These are phyloP conservation scores for Pithys albifrons DNA, from an alignment of 2,113 vertebrate genomes.

Conservation along the genomic window DNA sequence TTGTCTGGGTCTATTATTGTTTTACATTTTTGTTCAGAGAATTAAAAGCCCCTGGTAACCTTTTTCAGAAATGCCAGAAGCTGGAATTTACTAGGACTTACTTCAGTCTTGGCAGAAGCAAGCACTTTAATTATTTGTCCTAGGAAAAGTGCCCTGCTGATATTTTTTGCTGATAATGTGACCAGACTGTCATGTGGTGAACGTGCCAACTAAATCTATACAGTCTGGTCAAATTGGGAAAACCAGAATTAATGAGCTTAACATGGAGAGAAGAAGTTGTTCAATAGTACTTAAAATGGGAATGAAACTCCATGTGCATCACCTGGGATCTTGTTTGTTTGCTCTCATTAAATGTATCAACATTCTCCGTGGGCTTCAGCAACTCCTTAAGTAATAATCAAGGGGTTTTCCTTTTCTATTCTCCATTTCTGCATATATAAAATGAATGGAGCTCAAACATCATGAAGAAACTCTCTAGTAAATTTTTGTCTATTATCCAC, in stretches of 20 bases:
- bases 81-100: slow-evolving; percentile 36
- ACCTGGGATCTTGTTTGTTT: neutral
- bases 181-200: slow-evolving; percentile 1
- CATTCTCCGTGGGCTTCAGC: neutral
- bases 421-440: neutral
- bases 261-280: neutral
- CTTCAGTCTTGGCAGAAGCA: slow-evolving; percentile 31
- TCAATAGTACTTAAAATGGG: neutral
- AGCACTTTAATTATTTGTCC: slow-evolving; percentile 34
- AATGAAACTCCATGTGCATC: neutral
- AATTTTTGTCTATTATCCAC: neutral
- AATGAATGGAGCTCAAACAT: neutral
- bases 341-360: neutral
- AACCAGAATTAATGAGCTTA: neutral
- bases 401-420: neutral
- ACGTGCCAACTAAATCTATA: neutral
- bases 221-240: neutral
- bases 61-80: slow-evolving; percentile 50
- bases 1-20: neutral
- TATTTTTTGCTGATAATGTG: slow-evolving; percentile 38
- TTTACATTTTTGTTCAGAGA: slow-evolving; percentile 9
- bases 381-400: neutral
- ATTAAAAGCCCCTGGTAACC: slow-evolving; percentile 53
- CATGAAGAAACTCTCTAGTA: neutral
- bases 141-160: slow-evolving; percentile 26